Evolutionary conservation across 2,888 invertebrate genomes (phyloP), one percentile per base, ranked within the genome.

Genomic region (Acronicta leporina): DNA sequence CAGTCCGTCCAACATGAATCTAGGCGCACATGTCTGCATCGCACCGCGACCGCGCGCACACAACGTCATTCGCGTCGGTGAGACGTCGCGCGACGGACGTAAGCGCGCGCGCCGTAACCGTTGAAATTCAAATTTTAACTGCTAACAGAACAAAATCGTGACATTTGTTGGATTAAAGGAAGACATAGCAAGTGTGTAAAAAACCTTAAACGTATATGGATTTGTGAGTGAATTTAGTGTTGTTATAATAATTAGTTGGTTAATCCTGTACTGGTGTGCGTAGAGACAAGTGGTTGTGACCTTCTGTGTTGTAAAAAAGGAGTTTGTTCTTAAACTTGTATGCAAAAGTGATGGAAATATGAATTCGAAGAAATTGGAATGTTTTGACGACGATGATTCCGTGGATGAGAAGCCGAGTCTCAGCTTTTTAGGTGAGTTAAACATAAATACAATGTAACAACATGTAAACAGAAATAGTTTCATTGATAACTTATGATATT

Each of bases 361-460:
- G 94, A 94, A 94, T 93, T 89, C 94, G 67, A 94, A 94, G 89
- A 94, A 94, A 87, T 85, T 94, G 88, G 94, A 94, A 87, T 92
- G 92, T 80, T 92, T 91, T 72, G 89, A 93, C 56, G 83, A 85
- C 78, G 88, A 90, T 63, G 92, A 93, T 78, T 92, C 93, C 65
- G 91, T 90, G 82, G 92, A 92, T 84, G 93, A 88, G 71, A 94
- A 94, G 80, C 87, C 90, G 65, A 94, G 91, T 82, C 92, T 94
- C 87, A 94, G 94, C 87, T 94, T 94, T 89, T 89, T 94, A 94
- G 94, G 94, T 94, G 78, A 89, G 87, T 82, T 64, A 42, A 13
- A 63, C 47, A 46, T 27, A 46, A 51, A 59, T 15, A 52, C 41
- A 57, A 38, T 48, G 46, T 9, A 58, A 46, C 16, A 45, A 40